These are phyloP conservation scores for Drosophila trapezifrons DNA, from an alignment of 1,140 invertebrate species.

Conservation along the genomic window DNA sequence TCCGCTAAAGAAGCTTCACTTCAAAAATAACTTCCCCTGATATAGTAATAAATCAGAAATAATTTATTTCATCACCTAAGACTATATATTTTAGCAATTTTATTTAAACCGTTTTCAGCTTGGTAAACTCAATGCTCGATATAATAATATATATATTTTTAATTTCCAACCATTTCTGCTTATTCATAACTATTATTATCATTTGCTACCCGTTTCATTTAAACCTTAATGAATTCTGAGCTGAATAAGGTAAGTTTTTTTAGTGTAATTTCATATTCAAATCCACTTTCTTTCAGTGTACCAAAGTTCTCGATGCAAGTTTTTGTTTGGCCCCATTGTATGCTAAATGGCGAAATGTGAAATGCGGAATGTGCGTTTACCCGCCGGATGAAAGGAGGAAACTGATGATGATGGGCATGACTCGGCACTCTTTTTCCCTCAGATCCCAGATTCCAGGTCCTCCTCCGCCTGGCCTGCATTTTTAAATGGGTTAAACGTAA, in stretches of 20 bases:
- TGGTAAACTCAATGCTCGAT: neutral
- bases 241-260: neutral
- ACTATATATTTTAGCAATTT: too few species aligned
- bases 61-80: neutral
- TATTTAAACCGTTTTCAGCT: neutral
- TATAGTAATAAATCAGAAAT: neutral
- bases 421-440: constrained; percentile 20
- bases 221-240: neutral
- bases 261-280: neutral
- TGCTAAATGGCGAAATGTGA: constrained; percentile 70
- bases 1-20: too few species aligned
- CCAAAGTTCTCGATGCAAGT: constrained; percentile 13
- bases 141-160: neutral
- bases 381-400: constrained; percentile 30
- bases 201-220: neutral
- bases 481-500: constrained; percentile 82
- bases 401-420: constrained; percentile 44
- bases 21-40: neutral
- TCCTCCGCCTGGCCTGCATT: constrained; percentile 45
- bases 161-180: too few species aligned
- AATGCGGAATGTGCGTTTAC: constrained; percentile 72
- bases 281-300: neutral
- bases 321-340: constrained; percentile 62
- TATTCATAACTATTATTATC: too few species aligned
- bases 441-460: neutral